Conservation (phyloP, 2,888 invertebrate genomes). For the Lepidochitona cinerea region DNA sequence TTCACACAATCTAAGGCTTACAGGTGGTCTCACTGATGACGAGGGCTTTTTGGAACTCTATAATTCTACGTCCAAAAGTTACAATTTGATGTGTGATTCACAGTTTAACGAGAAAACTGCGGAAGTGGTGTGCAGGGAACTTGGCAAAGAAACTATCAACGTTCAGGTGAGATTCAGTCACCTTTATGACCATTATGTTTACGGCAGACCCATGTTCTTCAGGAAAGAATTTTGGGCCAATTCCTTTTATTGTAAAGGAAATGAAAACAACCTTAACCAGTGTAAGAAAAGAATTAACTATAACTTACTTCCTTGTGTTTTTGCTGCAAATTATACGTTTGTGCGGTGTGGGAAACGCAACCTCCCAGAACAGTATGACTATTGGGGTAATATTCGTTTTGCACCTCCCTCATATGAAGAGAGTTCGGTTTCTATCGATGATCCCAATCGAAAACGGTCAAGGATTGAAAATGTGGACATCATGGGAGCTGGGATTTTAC, state of each 20-base stretch:
- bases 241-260: conserved; percentile 67
- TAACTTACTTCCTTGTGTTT: conserved; percentile 79
- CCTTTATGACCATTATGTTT: conserved; percentile 65
- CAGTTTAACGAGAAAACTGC: conserved; percentile 97
- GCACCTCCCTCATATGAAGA: conserved; percentile 92
- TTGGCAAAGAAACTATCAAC: conserved; percentile 91
- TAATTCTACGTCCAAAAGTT: conserved; percentile 94
- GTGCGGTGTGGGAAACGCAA: conserved; percentile 83
- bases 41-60: conserved; percentile 95
- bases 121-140: conserved; percentile 93
- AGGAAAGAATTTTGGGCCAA: conserved; percentile 68
- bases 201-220: conserved; percentile 65
- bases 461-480: conserved; percentile 82
- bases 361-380: conserved; percentile 50
- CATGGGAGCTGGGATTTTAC: conserved; percentile 93
- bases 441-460: conserved; percentile 77
- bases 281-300: conserved; percentile 87
- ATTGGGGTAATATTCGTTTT: conserved; percentile 97
- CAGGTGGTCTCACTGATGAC: conserved; percentile 81
- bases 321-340: conserved; percentile 89
- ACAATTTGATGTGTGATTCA: conserved; percentile 96
- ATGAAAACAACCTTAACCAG: conserved; percentile 70
- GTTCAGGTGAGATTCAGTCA: conserved; percentile 83
- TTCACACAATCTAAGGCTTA: conserved; percentile 75
- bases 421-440: conserved; percentile 73